Evolutionary conservation across 2,797 vertebrate species (phyloP).

Genomic region (Neosilurus hyrtlii): DNA sequence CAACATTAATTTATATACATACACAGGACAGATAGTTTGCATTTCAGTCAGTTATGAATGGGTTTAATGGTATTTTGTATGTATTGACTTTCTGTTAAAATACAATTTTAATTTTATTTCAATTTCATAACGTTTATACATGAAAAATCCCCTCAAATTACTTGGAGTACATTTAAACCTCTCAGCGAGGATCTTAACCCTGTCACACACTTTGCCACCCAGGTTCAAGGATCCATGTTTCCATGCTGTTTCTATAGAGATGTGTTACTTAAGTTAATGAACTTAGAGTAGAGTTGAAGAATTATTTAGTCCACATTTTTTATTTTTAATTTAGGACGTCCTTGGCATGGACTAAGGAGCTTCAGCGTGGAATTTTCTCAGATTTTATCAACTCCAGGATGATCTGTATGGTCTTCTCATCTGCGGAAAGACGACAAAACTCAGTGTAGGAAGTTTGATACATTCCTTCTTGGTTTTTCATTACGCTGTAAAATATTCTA

Average conservation of each 20-base stretch:
- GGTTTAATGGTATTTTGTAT: background rate
- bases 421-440: slow-evolving; percentile 63
- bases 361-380: slow-evolving; percentile 66
- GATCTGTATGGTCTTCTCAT: slow-evolving; percentile 85
- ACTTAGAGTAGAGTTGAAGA: background rate
- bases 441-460: background rate
- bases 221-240: background rate
- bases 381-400: slow-evolving; percentile 90
- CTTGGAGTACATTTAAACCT: background rate
- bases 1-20: background rate
- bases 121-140: slow-evolving; percentile 43
- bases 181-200: background rate
- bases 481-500: background rate
- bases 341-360: background rate
- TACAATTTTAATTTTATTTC: slow-evolving; percentile 32
- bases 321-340: background rate
- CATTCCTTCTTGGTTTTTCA: background rate
- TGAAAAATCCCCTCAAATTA: background rate
- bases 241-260: background rate
- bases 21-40: too few relatives aligned
- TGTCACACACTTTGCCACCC: background rate
- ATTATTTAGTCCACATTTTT: background rate
- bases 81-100: slow-evolving; percentile 36
- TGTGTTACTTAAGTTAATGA: background rate
- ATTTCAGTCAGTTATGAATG: background rate